A percentile compares a stretch with the other conserved stretches of the same genome.
Conservation (phyloP, 92 coral and sea anemone genomes). For the Zoanthus sansibaricus region DNA sequence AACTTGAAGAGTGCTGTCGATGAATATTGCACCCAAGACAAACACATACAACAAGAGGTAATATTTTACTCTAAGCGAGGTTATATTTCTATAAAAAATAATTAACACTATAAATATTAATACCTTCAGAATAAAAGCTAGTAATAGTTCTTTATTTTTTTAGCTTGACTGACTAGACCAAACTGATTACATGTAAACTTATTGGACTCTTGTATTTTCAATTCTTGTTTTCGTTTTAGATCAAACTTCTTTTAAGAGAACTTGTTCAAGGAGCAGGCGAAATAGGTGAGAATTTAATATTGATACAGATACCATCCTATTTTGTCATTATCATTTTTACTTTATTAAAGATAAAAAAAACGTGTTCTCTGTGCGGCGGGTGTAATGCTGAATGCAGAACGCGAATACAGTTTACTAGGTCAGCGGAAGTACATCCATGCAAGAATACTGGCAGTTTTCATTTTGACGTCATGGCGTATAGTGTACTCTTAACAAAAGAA, state of each 20-base stretch:
- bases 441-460: too few species aligned
- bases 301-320: too few species aligned
- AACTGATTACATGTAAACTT: too few species aligned
- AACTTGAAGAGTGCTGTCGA: conserved; percentile 77
- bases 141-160: neutral
- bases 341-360: too few species aligned
- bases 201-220: too few species aligned
- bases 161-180: neutral
- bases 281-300: conserved; percentile 66
- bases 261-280: conserved; percentile 81
- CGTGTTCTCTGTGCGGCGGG: too few species aligned
- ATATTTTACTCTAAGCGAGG: neutral
- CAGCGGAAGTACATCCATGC: too few species aligned
- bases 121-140: neutral
- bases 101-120: neutral
- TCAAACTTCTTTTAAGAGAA: conserved; percentile 78
- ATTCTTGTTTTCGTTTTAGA: conserved; percentile 53
- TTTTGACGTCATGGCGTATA: too few species aligned
- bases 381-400: too few species aligned
- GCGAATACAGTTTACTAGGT: too few species aligned
- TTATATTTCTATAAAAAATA: neutral
- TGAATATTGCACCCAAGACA: conserved; percentile 70
- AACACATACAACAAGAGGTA: conserved; percentile 79
- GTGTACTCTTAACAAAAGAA: too few species aligned
- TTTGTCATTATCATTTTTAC: too few species aligned